Conservation (phyloP, 2,888 invertebrate genomes). For the Tetramorium bicarinatum region DNA sequence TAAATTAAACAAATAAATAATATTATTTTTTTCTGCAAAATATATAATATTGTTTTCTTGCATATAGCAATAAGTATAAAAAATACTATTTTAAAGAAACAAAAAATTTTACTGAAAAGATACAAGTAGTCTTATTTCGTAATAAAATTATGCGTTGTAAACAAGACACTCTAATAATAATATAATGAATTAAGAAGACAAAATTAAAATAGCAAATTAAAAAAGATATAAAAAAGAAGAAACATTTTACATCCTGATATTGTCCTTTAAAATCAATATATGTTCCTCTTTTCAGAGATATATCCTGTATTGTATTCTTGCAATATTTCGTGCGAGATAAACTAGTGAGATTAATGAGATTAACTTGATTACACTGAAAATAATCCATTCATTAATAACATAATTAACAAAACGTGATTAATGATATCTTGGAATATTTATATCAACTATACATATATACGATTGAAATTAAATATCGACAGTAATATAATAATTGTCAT, state of each 20-base stretch:
- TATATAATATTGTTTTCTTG: neutral
- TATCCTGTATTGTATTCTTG: neutral
- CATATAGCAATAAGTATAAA: neutral
- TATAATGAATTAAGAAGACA: neutral
- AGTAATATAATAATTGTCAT: neutral
- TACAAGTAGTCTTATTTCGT: neutral
- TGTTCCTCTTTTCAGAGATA: neutral
- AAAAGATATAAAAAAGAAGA: neutral
- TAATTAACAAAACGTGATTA: neutral
- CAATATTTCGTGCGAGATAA: neutral
- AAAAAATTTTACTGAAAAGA: neutral
- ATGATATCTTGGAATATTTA: conserved; percentile 3
- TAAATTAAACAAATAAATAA: neutral
- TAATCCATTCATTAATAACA: neutral
- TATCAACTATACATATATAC: neutral
- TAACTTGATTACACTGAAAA: neutral
- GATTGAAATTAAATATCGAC: neutral
- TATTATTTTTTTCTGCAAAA: neutral
- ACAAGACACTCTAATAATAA: neutral
- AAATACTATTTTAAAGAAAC: neutral
- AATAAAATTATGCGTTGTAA: neutral
- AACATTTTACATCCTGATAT: neutral
- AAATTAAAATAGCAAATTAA: neutral
- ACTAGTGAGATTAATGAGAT: neutral
- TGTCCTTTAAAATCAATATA: neutral